Evolutionary conservation across 2,113 vertebrate species (phyloP).

Genomic region (Sarotherodon lohbergeri): DNA sequence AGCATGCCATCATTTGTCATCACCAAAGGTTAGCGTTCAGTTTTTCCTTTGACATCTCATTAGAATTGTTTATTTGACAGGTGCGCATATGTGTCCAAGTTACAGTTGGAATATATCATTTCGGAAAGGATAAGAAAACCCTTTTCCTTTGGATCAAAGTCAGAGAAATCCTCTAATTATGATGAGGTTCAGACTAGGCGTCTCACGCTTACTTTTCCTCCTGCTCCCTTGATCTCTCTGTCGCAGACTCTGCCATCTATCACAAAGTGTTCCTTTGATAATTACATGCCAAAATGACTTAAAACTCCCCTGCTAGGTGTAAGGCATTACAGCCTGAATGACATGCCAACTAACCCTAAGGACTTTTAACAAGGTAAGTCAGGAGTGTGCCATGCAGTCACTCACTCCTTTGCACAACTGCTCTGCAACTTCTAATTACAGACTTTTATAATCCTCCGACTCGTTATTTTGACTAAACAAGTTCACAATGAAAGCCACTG

Average conservation of each 20-base stretch:
- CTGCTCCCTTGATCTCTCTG: conserved; percentile 44
- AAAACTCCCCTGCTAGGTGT: conserved; percentile 58
- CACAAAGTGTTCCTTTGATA: conserved; percentile 73
- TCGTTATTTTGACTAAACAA: conserved; percentile 69
- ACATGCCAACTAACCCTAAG: conserved; percentile 68
- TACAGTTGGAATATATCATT: conserved; percentile 40
- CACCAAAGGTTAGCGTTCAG: conserved; percentile 30
- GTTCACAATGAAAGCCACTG: conserved; percentile 35
- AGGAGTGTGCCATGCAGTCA: conserved; percentile 31
- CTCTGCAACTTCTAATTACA: conserved; percentile 66
- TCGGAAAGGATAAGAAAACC: conserved; percentile 19
- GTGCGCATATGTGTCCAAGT: conserved; percentile 26
- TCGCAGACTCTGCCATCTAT: conserved; percentile 61
- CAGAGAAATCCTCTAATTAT: conserved; percentile 61
- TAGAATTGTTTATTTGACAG: conserved; percentile 56
- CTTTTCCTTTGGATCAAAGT: conserved; percentile 47
- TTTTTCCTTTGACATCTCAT: conserved; percentile 48
- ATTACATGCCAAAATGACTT: conserved; percentile 77
- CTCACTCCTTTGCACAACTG: conserved; percentile 31
- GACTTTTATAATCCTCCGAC: conserved; percentile 60
- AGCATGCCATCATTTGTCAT: conserved; percentile 8
- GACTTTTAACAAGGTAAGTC: conserved; percentile 64
- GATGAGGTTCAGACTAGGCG: conserved; percentile 34
- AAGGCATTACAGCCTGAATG: conserved; percentile 58
- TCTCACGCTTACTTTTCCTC: conserved; percentile 34